These are phyloP conservation scores for Pterostichus niger DNA, from an alignment of 2,888 invertebrate species.

Conservation along the genomic window DNA sequence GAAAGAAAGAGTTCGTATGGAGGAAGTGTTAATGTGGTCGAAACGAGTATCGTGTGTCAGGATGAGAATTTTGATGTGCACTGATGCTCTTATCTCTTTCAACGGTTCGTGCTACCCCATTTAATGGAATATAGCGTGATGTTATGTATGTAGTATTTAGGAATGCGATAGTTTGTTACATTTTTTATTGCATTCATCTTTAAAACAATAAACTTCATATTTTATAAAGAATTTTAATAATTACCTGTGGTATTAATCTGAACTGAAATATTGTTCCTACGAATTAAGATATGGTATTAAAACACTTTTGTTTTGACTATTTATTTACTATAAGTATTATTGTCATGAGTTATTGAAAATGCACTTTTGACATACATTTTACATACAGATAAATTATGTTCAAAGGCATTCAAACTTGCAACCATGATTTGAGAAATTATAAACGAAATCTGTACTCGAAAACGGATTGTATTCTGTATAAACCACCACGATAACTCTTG, in stretches of 20 bases:
- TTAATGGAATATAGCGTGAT: too few relatives aligned
- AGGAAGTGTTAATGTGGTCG: too few relatives aligned
- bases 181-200: too few relatives aligned
- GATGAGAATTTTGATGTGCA: too few relatives aligned
- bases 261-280: constrained; percentile 7
- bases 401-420: constrained; percentile 65
- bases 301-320: constrained; percentile 68
- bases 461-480: constrained; percentile 66
- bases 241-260: constrained; percentile 12
- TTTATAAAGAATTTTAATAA: background rate
- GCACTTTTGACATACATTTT: constrained; percentile 76
- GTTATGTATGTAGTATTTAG: too few relatives aligned
- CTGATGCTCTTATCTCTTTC: too few relatives aligned
- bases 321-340: constrained; percentile 76
- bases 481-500: constrained; percentile 37
- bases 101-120: too few relatives aligned
- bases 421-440: constrained; percentile 65
- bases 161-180: too few relatives aligned
- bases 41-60: too few relatives aligned
- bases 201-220: background rate
- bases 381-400: constrained; percentile 65
- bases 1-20: too few relatives aligned
- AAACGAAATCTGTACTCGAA: constrained; percentile 48
- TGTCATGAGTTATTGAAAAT: constrained; percentile 78
- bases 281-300: constrained; percentile 57